These are phyloP conservation scores for Stegophylla sp. DNA, from an alignment of 2,888 invertebrate species.

Conservation along the genomic window DNA sequence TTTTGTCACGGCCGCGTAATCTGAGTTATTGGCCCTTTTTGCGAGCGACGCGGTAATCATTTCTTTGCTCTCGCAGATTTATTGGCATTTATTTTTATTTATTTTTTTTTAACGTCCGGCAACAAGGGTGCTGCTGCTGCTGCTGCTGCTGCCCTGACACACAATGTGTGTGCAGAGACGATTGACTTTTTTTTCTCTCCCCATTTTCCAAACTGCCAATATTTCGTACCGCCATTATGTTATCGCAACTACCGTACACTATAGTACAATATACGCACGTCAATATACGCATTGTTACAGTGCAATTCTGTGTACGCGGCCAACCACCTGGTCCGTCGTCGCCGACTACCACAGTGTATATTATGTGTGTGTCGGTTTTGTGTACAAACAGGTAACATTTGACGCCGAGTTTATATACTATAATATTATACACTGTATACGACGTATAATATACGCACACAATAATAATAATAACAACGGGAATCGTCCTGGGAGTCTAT, in stretches of 20 bases:
- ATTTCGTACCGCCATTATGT: constrained; percentile 12
- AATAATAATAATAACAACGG: background rate
- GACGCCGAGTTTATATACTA: constrained; percentile 2
- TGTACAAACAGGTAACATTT: constrained; percentile 52
- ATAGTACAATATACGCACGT: background rate
- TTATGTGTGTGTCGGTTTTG: constrained; percentile 39
- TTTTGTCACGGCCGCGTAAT: background rate
- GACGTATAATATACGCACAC: background rate
- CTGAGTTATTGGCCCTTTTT: constrained; percentile 1
- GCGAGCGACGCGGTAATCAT: background rate
- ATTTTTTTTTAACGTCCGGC: constrained; percentile 13
- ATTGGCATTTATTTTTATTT: constrained; percentile 6
- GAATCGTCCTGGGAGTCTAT: constrained; percentile 45
- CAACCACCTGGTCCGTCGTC: constrained; percentile 13
- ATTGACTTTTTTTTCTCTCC: constrained; percentile 35
- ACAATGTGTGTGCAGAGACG: constrained; percentile 1
- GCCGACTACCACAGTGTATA: constrained; percentile 8
- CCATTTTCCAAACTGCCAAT: constrained; percentile 22
- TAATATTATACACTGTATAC: no score
- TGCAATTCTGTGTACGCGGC: no score
- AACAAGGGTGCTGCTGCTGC: background rate
- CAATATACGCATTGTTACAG: background rate
- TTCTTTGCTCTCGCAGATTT: constrained; percentile 21
- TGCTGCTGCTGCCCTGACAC: background rate
- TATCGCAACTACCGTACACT: background rate